Percentiles rank a stretch among this genome's conserved stretches.
Conservation (phyloP, 2,888 invertebrate species). For the Salticus scenicus region DNA sequence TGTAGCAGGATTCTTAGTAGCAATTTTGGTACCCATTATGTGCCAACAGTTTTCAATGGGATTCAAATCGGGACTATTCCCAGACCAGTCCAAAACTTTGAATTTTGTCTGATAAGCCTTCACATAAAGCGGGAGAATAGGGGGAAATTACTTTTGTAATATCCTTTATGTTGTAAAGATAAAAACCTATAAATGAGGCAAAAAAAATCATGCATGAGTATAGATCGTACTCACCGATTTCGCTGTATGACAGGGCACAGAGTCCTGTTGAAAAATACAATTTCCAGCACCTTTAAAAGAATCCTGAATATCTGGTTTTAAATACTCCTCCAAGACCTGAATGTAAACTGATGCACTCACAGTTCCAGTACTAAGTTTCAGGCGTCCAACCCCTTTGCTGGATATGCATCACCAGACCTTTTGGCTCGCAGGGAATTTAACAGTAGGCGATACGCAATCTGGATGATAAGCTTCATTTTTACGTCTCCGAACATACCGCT, state of each 20-base stretch:
- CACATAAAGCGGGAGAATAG: too few relatives aligned
- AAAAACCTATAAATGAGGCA: background rate
- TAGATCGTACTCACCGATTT: background rate
- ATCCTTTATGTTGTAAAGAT: too few relatives aligned
- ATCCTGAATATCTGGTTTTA: background rate
- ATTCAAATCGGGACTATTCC: background rate
- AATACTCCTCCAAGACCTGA: too few relatives aligned
- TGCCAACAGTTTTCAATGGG: background rate
- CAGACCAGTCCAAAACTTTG: background rate
- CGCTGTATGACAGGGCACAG: background rate
- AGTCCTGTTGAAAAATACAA: background rate
- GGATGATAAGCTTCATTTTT: too few relatives aligned
- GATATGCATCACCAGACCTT: too few relatives aligned
- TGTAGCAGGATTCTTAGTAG: background rate
- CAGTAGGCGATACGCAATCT: too few relatives aligned
- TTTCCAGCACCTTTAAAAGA: background rate
- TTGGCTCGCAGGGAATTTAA: too few relatives aligned
- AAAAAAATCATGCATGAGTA: background rate
- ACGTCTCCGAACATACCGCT: too few relatives aligned
- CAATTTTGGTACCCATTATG: background rate
- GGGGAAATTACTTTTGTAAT: too few relatives aligned
- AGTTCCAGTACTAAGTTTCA: too few relatives aligned
- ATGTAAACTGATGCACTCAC: too few relatives aligned
- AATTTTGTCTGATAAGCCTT: background rate
- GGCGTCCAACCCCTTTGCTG: too few relatives aligned